These are phyloP conservation scores for Nasalis larvatus DNA, from an alignment of 2,113 vertebrate genomes.

Conservation along the genomic window DNA sequence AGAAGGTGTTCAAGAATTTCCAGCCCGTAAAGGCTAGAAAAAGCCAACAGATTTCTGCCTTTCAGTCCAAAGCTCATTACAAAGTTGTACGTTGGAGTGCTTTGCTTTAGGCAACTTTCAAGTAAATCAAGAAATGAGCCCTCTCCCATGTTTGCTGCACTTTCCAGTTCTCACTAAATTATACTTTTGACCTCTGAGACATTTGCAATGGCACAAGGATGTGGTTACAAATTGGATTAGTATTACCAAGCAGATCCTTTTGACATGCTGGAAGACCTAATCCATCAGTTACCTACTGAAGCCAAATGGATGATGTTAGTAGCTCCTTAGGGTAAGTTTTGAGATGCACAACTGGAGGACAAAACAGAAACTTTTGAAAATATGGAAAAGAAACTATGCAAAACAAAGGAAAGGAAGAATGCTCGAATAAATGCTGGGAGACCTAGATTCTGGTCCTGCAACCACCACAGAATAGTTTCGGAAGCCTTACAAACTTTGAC, in stretches of 20 bases:
- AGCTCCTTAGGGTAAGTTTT: not conserved
- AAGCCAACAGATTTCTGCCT: not conserved
- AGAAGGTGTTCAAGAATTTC: slow-evolving; percentile 8
- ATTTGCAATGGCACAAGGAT: slow-evolving; percentile 35
- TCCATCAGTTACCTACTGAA: slow-evolving; percentile 29
- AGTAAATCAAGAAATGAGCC: slow-evolving; percentile 49
- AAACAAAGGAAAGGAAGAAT: not conserved
- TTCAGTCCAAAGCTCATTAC: not conserved
- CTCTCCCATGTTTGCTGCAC: slow-evolving; percentile 32
- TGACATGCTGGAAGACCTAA: slow-evolving; percentile 22
- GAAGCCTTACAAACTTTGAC: not conserved
- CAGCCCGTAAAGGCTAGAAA: slow-evolving; percentile 18
- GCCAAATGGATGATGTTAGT: not conserved
- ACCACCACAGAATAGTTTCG: not conserved
- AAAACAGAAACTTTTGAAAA: slow-evolving; percentile 9
- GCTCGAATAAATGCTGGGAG: not conserved
- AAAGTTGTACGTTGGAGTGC: not conserved
- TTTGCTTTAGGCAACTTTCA: slow-evolving; percentile 19
- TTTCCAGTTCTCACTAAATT: slow-evolving; percentile 59
- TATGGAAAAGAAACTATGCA: not conserved
- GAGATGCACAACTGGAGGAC: not conserved
- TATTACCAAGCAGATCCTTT: slow-evolving; percentile 17
- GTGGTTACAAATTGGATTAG: slow-evolving; percentile 58
- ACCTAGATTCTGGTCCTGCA: not conserved
- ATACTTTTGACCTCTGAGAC: slow-evolving; percentile 53